Evolutionary conservation across 2,797 vertebrate species (phyloP).

Genomic region (Pangasius mekongensis): DNA sequence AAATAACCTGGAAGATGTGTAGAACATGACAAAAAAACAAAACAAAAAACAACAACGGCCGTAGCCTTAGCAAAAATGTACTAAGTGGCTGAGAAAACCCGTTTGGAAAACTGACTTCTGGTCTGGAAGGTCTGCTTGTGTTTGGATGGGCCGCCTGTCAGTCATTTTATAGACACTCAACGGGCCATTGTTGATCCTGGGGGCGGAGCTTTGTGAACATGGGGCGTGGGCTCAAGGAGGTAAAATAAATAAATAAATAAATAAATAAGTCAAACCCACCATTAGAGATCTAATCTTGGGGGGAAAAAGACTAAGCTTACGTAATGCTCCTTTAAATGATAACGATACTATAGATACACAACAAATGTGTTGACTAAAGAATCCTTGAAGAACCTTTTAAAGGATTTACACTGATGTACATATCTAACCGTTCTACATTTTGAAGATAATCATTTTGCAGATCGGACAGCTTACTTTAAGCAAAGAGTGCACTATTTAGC

Average conservation of each 20-base stretch:
- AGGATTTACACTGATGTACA: not conserved
- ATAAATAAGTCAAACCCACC: not conserved
- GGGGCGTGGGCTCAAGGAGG: not conserved
- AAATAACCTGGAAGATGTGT: not conserved
- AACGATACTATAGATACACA: not conserved
- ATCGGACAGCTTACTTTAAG: not conserved
- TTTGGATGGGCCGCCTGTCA: not conserved
- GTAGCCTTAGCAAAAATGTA: not conserved
- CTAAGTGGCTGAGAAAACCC: not conserved
- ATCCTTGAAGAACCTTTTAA: not conserved
- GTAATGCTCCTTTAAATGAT: not conserved
- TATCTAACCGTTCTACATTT: not conserved
- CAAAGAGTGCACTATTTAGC: not conserved
- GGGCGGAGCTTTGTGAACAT: not conserved
- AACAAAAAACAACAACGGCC: too few relatives aligned
- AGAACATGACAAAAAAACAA: not conserved
- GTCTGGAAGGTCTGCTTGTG: not conserved
- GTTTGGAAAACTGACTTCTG: not conserved
- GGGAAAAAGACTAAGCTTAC: not conserved
- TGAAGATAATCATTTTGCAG: not conserved
- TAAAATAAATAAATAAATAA: not conserved
- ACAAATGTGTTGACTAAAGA: not conserved
- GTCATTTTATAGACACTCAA: not conserved
- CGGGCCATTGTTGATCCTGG: not conserved
- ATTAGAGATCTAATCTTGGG: not conserved